A percentile compares a stretch with the other conserved stretches of the same genome.
These are phyloP conservation scores for Drosophila repletoides DNA, from an alignment of 1,140 invertebrate species.

Conservation along the genomic window DNA sequence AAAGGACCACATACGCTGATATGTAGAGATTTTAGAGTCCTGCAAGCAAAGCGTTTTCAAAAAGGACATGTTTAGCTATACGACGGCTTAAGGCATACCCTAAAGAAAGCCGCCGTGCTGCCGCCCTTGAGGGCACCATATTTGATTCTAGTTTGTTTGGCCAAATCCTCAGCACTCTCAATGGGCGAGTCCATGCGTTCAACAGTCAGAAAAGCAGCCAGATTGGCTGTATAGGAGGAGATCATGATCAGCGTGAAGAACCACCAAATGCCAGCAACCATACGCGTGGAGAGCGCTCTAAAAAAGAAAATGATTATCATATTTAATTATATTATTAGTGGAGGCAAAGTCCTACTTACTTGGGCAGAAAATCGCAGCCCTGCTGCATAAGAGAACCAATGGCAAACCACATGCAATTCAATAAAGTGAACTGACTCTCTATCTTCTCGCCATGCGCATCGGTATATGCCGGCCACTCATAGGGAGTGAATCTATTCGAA, in stretches of 20 bases:
- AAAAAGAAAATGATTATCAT: constrained; percentile 32
- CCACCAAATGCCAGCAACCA: constrained; percentile 98
- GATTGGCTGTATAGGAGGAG: constrained; percentile 98
- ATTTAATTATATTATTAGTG: background rate
- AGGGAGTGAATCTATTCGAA: constrained; percentile 91
- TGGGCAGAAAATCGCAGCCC: constrained; percentile 94
- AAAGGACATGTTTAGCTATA: too few relatives aligned
- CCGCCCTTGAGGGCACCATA: constrained; percentile 97
- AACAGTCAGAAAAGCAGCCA: constrained; percentile 98
- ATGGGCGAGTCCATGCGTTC: constrained; percentile 98
- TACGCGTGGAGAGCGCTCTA: constrained; percentile 92
- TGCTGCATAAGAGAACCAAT: constrained; percentile 97
- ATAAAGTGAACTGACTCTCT: constrained; percentile 95
- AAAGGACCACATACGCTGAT: constrained; percentile 96
- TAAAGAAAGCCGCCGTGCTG: constrained; percentile 95
- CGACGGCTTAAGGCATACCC: constrained; percentile 89
- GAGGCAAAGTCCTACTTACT: constrained; percentile 86
- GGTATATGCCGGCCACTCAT: constrained; percentile 95
- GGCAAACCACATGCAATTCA: constrained; percentile 98
- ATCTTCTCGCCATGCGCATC: constrained; percentile 88
- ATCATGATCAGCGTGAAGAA: constrained; percentile 99
- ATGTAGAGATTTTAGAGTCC: constrained; percentile 96
- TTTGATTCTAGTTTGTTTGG: constrained; percentile 98
- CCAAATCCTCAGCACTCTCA: constrained; percentile 96
- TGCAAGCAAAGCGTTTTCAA: too few relatives aligned